A percentile compares a stretch with the other conserved stretches of the same genome.
These are phyloP conservation scores for Drosophila pegasa DNA, from an alignment of 2,888 invertebrate species.

Conservation along the genomic window DNA sequence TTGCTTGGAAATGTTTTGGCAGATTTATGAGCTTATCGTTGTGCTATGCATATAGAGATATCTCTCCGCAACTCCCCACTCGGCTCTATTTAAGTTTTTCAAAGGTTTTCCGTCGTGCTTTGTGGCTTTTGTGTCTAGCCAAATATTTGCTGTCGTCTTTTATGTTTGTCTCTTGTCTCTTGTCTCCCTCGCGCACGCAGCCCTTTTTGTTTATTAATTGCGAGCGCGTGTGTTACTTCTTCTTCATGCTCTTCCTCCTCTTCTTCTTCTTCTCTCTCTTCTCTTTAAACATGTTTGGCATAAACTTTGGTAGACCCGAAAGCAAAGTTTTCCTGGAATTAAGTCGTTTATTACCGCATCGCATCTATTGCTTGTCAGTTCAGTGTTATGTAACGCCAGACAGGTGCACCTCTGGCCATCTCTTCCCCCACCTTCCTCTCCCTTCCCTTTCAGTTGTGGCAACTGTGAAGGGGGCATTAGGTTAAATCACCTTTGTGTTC, in stretches of 20 bases:
- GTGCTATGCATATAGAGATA: constrained; percentile 11
- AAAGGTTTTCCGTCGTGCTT: constrained; percentile 13
- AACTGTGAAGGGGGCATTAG: constrained; percentile 44
- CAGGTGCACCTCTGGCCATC: constrained; percentile 41
- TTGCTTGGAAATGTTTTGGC: constrained; percentile 24
- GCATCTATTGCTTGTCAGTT: constrained; percentile 37
- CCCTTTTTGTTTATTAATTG: constrained; percentile 61
- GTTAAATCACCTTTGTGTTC: constrained; percentile 42
- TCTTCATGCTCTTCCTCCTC: neutral
- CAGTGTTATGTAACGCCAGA: constrained; percentile 43
- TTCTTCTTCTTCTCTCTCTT: constrained; percentile 3
- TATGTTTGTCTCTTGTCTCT: constrained; percentile 22
- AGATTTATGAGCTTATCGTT: constrained; percentile 50
- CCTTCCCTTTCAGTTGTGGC: constrained; percentile 22
- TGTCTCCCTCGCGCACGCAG: neutral
- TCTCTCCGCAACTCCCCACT: neutral
- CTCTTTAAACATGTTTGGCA: constrained; percentile 56
- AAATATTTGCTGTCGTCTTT: constrained; percentile 69
- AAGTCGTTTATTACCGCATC: constrained; percentile 61
- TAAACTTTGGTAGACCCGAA: constrained; percentile 35
- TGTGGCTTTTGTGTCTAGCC: constrained; percentile 46
- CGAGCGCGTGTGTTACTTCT: constrained; percentile 33
- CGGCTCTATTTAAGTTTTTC: constrained; percentile 32
- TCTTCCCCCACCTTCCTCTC: constrained; percentile 2
- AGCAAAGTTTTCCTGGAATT: constrained; percentile 56